phyloP scores from a whole-genome alignment of 2,888 invertebrate species.

The Napeogenes sylphis region DNA sequence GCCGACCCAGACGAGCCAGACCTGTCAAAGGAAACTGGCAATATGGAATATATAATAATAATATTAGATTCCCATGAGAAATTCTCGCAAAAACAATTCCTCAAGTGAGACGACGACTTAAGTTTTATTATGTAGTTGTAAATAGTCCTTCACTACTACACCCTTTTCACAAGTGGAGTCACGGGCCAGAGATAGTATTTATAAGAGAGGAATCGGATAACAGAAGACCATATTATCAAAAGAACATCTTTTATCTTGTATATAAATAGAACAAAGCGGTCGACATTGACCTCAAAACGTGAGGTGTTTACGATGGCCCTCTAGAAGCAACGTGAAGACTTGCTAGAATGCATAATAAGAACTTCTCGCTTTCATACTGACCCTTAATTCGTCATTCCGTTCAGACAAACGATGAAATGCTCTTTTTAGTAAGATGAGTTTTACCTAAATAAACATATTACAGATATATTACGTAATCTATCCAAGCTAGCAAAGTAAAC shows the following conservation, averaged over 20 bases:
- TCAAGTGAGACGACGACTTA: no score
- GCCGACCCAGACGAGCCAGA: no score
- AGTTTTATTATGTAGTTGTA: no score
- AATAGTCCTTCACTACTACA: no score
- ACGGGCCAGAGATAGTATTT: no score
- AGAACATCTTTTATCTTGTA: slow-evolving; percentile 31
- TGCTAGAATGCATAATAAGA: slow-evolving; percentile 36
- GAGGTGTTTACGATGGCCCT: slow-evolving; percentile 34
- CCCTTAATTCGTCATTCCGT: slow-evolving; percentile 29
- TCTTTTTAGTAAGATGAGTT: slow-evolving; percentile 7
- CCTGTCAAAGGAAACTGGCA: no score
- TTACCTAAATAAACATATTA: not conserved
- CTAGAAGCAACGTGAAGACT: slow-evolving; percentile 31
- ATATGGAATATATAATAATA: no score
- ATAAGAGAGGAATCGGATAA: not conserved
- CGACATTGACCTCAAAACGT: slow-evolving; percentile 37
- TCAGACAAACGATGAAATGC: slow-evolving; percentile 25
- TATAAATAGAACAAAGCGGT: slow-evolving; percentile 30
- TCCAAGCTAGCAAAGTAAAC: no score
- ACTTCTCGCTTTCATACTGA: slow-evolving; percentile 33
- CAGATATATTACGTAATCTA: not conserved
- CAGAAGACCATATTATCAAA: slow-evolving; percentile 14
- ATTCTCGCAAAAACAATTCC: no score
- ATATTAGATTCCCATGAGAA: no score
- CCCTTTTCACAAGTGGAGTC: no score